phyloP scores from a whole-genome alignment of 2,113 vertebrate genomes.

The Illadopsis cleaveri region DNA sequence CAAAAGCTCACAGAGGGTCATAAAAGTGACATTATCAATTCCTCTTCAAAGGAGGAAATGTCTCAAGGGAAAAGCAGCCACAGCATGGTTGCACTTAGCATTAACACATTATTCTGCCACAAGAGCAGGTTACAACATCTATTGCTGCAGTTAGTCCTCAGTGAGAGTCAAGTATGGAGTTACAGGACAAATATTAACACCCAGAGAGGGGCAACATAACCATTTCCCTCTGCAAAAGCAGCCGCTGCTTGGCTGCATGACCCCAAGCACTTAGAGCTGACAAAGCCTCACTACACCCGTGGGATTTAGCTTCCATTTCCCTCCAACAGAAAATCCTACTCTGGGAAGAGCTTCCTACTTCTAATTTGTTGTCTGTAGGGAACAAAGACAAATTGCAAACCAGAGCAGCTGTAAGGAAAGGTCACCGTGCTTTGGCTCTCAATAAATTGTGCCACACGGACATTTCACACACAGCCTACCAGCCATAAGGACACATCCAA shows the following conservation, averaged over 20 bases:
- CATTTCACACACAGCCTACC: background rate
- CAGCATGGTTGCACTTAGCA: background rate
- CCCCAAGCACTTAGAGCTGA: slow-evolving; percentile 20
- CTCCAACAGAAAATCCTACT: slow-evolving; percentile 2
- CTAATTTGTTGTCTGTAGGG: background rate
- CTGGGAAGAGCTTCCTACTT: background rate
- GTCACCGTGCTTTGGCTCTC: background rate
- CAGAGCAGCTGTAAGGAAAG: background rate
- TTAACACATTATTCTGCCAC: background rate
- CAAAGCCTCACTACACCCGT: background rate
- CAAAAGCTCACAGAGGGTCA: slow-evolving; percentile 15
- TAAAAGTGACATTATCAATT: slow-evolving; percentile 57
- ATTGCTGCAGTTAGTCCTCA: background rate
- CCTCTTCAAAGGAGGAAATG: slow-evolving; percentile 11
- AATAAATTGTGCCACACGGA: background rate
- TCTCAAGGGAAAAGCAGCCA: slow-evolving; percentile 4
- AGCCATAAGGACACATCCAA: slow-evolving; percentile 10
- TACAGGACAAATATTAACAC: background rate
- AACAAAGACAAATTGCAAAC: slow-evolving; percentile 23
- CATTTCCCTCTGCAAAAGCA: background rate
- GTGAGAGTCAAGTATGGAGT: background rate
- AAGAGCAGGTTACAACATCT: background rate
- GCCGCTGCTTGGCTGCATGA: background rate
- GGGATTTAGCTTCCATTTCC: slow-evolving; percentile 31
- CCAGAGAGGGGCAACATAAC: background rate